phyloP scores from a whole-genome alignment of 2,113 vertebrate species.

The Cynopterus brachyotis region DNA sequence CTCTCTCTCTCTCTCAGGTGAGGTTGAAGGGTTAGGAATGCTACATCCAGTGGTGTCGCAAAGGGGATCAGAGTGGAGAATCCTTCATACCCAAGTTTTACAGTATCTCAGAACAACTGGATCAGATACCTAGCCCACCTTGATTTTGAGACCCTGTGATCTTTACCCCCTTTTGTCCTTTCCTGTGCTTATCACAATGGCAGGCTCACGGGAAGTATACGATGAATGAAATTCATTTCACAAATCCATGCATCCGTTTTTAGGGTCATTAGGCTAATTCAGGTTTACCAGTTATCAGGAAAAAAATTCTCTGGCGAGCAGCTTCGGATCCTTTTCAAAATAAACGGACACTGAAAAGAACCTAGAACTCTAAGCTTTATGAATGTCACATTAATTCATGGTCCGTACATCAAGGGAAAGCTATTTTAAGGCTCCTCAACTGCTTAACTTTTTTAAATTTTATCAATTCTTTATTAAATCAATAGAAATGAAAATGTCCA shows the following conservation, averaged over 20 bases:
- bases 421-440: background rate
- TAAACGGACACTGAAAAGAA: background rate
- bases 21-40: background rate
- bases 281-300: background rate
- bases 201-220: background rate
- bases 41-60: background rate
- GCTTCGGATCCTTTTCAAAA: conserved; percentile 20
- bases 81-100: background rate
- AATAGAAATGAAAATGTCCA: background rate
- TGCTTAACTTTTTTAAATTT: background rate
- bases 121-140: background rate
- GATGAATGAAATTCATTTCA: background rate
- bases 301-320: background rate
- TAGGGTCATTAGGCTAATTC: background rate
- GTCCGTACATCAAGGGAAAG: background rate
- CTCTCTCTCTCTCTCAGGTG: background rate
- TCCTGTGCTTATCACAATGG: background rate
- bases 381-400: conserved; percentile 32
- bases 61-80: background rate
- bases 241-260: background rate
- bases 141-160: background rate
- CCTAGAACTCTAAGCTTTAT: background rate
- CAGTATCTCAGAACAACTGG: background rate
- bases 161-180: background rate
- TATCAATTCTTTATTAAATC: conserved; percentile 23